Base-by-base conservation (phyloP, 2,797 vertebrate species). In the Oreochromis mossambicus region DNA sequence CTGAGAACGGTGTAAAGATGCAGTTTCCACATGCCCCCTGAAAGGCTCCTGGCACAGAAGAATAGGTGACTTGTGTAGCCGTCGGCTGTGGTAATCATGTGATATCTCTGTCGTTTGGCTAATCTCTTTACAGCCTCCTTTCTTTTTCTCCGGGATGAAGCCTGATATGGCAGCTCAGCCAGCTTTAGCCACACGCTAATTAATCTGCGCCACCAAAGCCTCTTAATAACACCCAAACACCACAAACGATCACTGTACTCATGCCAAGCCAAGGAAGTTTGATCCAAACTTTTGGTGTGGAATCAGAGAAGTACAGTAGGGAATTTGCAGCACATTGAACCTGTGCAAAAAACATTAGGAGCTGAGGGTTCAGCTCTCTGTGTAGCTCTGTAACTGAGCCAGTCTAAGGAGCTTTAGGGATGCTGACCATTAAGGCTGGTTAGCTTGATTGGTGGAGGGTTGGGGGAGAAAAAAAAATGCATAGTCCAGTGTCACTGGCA, bases 141-240 rank as follows among this genome's bases (percentile, higher is more conserved):
- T 86, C 87, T 86, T 87, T 81, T 90, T 91, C 88, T 89, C 88
- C 50, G 48, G 85, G 84, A 88, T 89, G 92, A 94, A 96, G 92
- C 91, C 85, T 29, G 90, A 95, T 92, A 93, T 70, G 75, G 75
- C 68, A 78, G 90, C 85, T 92, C 89, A 89, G 87, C 85, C 82
- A 85, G 89, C 89, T 92, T 93, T 90, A 91, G 90, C 90, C 92
- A 83, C 82, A 82, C 38, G 73, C 87, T 92, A 95, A 96, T 96
- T 95, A 94, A 94, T 95, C 86, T 70, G 77, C 61, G 1, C 80
- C 84, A 85, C 83, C 84, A 91, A 88, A 86, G 90, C 85, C 89
- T 88, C 89, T 94, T 88, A 93, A 94, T 92, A 88, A 90, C 77
- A 86, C 86, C 87, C 85, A 43, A 81, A 89, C 14, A 14, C 86